Evolutionary conservation across 2,888 invertebrate genomes (phyloP), one percentile per base, ranked within the genome.

Genomic region (Meteorus cinctellus): DNA sequence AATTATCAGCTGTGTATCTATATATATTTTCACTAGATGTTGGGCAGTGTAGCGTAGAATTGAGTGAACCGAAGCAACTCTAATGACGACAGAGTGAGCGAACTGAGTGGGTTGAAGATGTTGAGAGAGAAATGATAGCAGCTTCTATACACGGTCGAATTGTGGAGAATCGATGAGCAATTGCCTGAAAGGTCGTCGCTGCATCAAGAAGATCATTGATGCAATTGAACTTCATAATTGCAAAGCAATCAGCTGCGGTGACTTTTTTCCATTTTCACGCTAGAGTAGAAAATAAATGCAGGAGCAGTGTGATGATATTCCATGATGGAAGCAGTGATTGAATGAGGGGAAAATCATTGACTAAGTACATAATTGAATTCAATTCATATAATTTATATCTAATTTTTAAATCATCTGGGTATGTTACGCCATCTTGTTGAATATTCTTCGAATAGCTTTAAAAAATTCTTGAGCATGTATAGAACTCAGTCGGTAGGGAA

Each of bases 241-340:
- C 2, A 71, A 78, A 78, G 65, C 78, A 80, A 78, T 80, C 77
- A 63, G 48, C 29, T 73, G 8, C 24, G n/a, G 14, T 71, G 45
- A 71, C 45, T 71, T 27, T 16, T 72, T 55, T 65, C 34, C 34
- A 65, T 31, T 72, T 72, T 66, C 55, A 65, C 65, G 72, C 65
- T 65, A 27, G 51, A 48, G 10, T 34, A 31, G 36, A 36, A 55
- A 72, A 62, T 63, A 45, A 45, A 36, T 19, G 12, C 12, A 24
- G 2, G 19, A 65, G 34, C 31, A 36, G 6, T 19, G 41, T 70
- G 36, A 10, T 19, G 14, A 27, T 16, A 60, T 31, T 51, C 34
- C 16, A n/a, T n/a, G 19, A 29, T 55, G 55, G 31, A 55, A n/a
- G 41, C 41, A 41, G 12, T 10, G 12, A 55, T 48, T 48, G 4